Evolutionary conservation across 2,888 invertebrate genomes (phyloP), one percentile per base, ranked within the genome.

Genomic region (Labia minor): DNA sequence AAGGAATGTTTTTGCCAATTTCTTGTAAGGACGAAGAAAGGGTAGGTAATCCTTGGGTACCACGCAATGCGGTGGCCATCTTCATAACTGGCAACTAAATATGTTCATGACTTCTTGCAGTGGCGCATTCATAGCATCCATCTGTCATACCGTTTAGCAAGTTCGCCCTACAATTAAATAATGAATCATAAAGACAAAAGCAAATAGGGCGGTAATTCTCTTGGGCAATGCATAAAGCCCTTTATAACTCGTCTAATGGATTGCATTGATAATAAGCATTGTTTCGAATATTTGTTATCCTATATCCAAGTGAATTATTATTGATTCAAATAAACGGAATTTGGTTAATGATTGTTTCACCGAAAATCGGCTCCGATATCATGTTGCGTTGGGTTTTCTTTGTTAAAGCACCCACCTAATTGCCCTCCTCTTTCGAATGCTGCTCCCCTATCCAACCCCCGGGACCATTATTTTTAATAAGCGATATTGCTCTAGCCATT

Each of bases 121-220:
- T 8, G 3, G 4, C 26, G 3, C 26, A 26, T 26, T 26, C 26
- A 26, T 26, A 6, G 26, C 26, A 26, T 49, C 49, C 49, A 49
- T 49, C 49, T 49, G 16, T 49, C n/a, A 49, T 16, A 14, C 8
- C 49, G 16, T 49, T 49, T n/a, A 49, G n/a, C 49, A 49, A 49
- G 6, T 49, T 49, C 3, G 14, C 49, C 49, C 49, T 49, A 49
- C 49, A 49, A 49, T 49, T 49, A 49, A 49, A 49, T 49, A 49
- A 49, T 49, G 49, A 49, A 49, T 49, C 49, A 49, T 49, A 49
- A 49, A 49, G 49, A 49, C 49, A 49, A 49, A 49, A 49, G 49
- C 49, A 49, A 49, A 49, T 49, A 49, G 49, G 49, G 49, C 14
- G 2, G 49, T 11, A 49, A 49, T 14, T 49, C 49, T 49, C 49